Evolutionary conservation across 1,140 invertebrate genomes (phyloP).

Genomic region (Heliconius himera): DNA sequence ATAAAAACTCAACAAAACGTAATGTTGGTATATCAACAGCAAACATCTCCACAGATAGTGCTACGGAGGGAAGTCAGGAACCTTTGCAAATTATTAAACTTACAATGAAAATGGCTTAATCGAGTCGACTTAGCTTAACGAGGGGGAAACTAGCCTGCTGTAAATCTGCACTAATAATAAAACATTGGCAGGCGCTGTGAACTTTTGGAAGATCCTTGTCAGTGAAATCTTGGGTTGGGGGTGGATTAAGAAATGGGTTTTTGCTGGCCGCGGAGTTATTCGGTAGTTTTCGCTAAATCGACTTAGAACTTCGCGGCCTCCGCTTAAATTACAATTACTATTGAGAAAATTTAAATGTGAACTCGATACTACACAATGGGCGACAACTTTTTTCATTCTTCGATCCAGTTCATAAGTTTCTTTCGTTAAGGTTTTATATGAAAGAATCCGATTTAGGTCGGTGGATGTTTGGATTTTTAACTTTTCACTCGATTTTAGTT

Average conservation of each 20-base stretch:
- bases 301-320: not conserved
- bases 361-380: not conserved
- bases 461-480: not conserved
- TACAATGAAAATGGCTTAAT: slow-evolving; percentile 1
- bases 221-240: not conserved
- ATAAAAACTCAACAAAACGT: no score
- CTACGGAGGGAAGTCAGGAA: not conserved
- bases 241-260: not conserved
- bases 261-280: slow-evolving; percentile 1
- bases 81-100: slow-evolving; percentile 2
- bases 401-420: not conserved
- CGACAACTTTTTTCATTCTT: not conserved
- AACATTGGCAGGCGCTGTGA: slow-evolving; percentile 1
- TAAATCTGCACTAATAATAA: slow-evolving; percentile 9
- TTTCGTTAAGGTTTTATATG: not conserved
- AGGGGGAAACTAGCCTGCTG: not conserved
- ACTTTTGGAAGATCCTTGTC: not conserved
- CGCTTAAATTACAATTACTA: not conserved
- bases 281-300: not conserved
- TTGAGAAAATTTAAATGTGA: not conserved
- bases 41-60: not conserved
- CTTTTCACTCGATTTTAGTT: not conserved
- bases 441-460: not conserved
- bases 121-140: not conserved
- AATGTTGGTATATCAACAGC: not conserved